Base-by-base conservation (phyloP, 2,888 invertebrate genomes). In the Stomorhina lunata region DNA sequence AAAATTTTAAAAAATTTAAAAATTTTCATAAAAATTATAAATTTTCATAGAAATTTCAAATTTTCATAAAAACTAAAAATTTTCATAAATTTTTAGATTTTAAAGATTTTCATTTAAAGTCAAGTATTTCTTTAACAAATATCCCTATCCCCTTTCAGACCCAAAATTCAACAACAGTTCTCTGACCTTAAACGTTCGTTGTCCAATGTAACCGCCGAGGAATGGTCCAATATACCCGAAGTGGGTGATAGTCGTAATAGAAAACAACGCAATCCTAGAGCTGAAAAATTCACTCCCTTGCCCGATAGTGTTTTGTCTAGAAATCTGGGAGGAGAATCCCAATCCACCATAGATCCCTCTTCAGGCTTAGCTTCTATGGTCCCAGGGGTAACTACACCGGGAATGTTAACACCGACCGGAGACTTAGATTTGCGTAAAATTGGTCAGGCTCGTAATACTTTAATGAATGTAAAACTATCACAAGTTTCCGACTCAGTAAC, bases 131-230 rank as follows among this genome's bases (percentile, higher is more conserved):
- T 20, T 57, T 34, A 9, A 4, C 15, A 2, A 17, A n/a, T 59
- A 15, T 10, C 12, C 25, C 9, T 32, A 1, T 25, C 25, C 12
- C 10, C 9, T 75, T 59, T 17, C 9, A 87, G 90, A 83, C 99
- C 99, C 0, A 99, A 99, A 93, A 99, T 99, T 87, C 99, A 99
- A 89, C 99, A 99, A 89, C 99, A 99, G 89, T 99, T 99, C 90
- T 98, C 98, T 9, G 99, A 99, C 92, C 92, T 99, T 20, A 99
- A 99, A 91, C 93, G 97, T 86, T 96, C 96, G 84, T 90, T 97
- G 22, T 95, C 95, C 65, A 93, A 93, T 71, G 96, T 99, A 0
- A 95, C 95, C 0, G 96, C 96, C 87, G 97, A 97, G 80, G 98
- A 99, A 89, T 99, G 99, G 99, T 95, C 96, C 66, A 96, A 95